Conservation (phyloP, 2,113 vertebrate species). For the Chlorodrepanis virens region DNA sequence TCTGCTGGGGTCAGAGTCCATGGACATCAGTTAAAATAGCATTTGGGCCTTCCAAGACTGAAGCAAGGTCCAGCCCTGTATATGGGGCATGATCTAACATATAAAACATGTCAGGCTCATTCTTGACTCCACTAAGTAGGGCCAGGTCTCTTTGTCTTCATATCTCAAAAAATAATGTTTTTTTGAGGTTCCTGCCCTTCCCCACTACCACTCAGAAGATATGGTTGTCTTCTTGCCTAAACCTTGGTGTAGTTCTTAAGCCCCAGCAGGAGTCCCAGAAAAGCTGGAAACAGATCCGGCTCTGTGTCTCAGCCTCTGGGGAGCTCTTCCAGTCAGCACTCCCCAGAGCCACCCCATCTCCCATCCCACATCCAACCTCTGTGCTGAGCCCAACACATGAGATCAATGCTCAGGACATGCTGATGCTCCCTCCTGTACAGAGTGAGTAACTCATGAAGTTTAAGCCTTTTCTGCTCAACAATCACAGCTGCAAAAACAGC, state of each 20-base stretch:
- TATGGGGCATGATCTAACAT: not conserved
- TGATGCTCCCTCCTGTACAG: not conserved
- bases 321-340: not conserved
- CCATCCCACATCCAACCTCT: not conserved
- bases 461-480: not conserved
- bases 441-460: not conserved
- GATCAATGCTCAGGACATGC: not conserved
- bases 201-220: not conserved
- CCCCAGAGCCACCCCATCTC: not conserved
- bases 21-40: not conserved
- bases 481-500: conserved; percentile 16
- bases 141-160: not conserved
- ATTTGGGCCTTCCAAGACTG: not conserved
- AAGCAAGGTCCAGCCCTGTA: not conserved
- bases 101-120: not conserved
- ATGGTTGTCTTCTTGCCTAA: not conserved
- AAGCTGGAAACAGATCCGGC: not conserved
- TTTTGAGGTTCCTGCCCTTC: not conserved
- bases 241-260: not conserved
- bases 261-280: not conserved
- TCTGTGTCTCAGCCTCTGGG: not conserved
- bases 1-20: not conserved
- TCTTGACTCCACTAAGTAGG: not conserved
- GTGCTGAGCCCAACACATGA: fast-evolving
- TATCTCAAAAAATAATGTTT: not conserved